phyloP scores from a whole-genome alignment of 2,888 invertebrate genomes.

The Tanypteryx hageni region DNA sequence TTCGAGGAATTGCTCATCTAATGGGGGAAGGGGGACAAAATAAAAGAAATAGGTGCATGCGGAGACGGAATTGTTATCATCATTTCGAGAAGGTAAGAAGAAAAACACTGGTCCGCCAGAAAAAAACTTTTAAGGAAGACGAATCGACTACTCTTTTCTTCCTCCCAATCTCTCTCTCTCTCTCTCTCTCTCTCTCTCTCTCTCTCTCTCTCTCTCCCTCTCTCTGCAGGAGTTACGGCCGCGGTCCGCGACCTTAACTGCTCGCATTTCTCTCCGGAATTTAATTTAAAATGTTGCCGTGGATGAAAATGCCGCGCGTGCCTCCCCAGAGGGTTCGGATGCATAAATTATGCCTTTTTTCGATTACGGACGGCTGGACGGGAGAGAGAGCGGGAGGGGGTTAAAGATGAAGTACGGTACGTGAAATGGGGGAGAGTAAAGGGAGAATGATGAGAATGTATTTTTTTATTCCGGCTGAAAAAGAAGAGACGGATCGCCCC shows the following conservation, averaged over 20 bases:
- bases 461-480: background rate
- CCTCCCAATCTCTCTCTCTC: background rate
- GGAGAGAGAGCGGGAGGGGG: background rate
- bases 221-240: background rate
- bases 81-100: too few relatives aligned
- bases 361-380: background rate
- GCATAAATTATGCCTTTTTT: constrained; percentile 28
- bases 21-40: too few relatives aligned
- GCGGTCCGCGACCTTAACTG: background rate
- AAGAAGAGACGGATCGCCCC: background rate
- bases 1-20: too few relatives aligned
- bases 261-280: constrained; percentile 17
- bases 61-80: too few relatives aligned
- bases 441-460: background rate
- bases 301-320: constrained; percentile 22
- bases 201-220: too few relatives aligned
- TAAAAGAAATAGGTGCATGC: too few relatives aligned
- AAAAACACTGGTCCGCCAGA: too few relatives aligned
- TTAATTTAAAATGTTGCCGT: constrained; percentile 29
- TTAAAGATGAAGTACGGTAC: background rate
- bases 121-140: too few relatives aligned
- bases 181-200: background rate
- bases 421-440: background rate
- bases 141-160: background rate
- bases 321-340: background rate